phyloP scores from a whole-genome alignment of 2,888 invertebrate species.

The Mesorhabditis belari region DNA sequence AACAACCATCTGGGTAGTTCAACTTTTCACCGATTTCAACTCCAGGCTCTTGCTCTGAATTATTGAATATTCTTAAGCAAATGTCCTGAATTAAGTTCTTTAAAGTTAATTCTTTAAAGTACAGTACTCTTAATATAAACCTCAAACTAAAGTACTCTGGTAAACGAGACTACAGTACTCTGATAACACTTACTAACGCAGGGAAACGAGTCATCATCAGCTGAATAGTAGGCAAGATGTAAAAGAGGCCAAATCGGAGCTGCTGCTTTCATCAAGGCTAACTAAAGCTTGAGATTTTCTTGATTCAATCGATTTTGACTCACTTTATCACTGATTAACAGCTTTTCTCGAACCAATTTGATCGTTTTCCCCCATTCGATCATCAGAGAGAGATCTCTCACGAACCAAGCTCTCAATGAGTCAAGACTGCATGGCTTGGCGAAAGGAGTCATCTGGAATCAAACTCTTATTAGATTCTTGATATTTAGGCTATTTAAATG shows the following conservation, averaged over 20 bases:
- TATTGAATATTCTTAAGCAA: neutral
- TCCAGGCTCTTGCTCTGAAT: constrained; percentile 26
- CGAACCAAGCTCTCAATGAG: constrained; percentile 33
- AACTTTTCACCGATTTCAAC: constrained; percentile 22
- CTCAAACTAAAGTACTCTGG: constrained; percentile 4
- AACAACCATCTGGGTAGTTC: constrained; percentile 38
- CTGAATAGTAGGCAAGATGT: constrained; percentile 34
- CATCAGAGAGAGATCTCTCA: constrained; percentile 34
- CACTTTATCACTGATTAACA: constrained; percentile 33
- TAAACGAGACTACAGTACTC: neutral
- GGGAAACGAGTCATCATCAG: constrained; percentile 6
- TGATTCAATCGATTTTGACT: neutral
- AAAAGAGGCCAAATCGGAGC: constrained; percentile 31
- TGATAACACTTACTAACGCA: neutral
- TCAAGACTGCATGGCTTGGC: constrained; percentile 19
- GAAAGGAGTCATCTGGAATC: neutral
- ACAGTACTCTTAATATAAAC: too few species aligned
- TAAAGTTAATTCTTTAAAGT: too few species aligned
- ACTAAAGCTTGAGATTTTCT: constrained; percentile 15
- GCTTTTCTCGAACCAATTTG: constrained; percentile 21
- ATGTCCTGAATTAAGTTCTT: neutral
- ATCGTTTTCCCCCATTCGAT: constrained; percentile 39
- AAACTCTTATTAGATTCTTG: neutral
- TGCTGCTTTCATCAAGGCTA: constrained; percentile 35
- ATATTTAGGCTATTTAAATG: neutral